Base-by-base conservation (phyloP, 64 coral and sea anemone species). In the Astreopora myriophthalma region DNA sequence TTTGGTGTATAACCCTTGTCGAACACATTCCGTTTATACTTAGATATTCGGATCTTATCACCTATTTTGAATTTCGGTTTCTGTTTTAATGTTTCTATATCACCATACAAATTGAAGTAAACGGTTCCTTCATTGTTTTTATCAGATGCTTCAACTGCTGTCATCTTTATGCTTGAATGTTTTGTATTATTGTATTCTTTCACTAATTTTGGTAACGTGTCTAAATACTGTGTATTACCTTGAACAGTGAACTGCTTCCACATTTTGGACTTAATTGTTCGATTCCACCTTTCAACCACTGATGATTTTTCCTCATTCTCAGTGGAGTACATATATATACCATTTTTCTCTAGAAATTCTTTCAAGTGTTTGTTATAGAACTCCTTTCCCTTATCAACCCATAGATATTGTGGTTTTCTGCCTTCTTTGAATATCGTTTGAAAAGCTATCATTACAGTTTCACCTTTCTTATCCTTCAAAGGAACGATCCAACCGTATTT, bases 181-280 rank as follows among this genome's bases (percentile, higher is more conserved):
- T 73, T 80, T 0, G 44, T 84, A 22, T 91, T 72, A 26, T 91
- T 91, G 9, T 91, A 91, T 14, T 66, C 5, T 36, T 79, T 80
- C 6, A 84, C 24, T 34, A 91, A 11, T 38, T 91, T 60, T 8
- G 76, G 78, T 30, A 91, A 3, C 3, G 36, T 73, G 7, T 84
- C 36, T 2, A 80, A 17, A 81, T 80, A 81, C 0, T 17, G 20
- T 36, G 58, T 81, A 27, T 75, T 73, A 49, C 46, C 57, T 64
- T 90, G 71, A 55, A 58, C 72, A 16, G 66, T 92, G 24, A 92
- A 92, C 24, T 74, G 28, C n/a, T 92, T 92, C 52, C 77, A 92
- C 90, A 85, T 92, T 73, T 71, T 46, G 5, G 17, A 12, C 48
- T 92, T 86, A 0, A 92, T 70, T 25, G 90, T 92, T 1, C 81